These are phyloP conservation scores for Periophthalmus modestus DNA, from an alignment of 2,113 vertebrate genomes.

Conservation along the genomic window DNA sequence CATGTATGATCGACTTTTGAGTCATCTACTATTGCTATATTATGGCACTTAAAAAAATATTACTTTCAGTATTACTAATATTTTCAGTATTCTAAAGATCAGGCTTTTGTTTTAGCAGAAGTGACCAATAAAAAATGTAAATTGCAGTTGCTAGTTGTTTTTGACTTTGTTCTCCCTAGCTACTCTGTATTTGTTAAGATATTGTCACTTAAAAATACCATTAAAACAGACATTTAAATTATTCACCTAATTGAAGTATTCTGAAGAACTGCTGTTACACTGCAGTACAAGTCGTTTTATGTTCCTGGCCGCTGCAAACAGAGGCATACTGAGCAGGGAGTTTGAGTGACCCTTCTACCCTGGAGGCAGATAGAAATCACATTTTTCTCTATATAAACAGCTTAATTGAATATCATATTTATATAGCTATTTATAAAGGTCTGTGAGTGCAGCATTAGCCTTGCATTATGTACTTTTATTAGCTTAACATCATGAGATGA, in stretches of 20 bases:
- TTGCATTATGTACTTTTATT: constrained; percentile 51
- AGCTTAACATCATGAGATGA: constrained; percentile 36
- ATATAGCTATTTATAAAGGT: constrained; percentile 30
- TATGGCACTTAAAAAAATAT: too few species aligned
- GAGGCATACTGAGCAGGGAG: not conserved
- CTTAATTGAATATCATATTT: constrained; percentile 53
- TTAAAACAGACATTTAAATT: not conserved
- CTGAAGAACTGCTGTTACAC: not conserved
- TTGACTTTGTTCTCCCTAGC: too few species aligned
- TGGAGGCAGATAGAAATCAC: constrained; percentile 29
- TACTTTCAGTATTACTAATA: too few species aligned
- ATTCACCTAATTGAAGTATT: not conserved
- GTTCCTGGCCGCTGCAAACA: not conserved
- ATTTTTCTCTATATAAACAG: constrained; percentile 41
- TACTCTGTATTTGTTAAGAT: not conserved
- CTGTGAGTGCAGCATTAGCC: constrained; percentile 40
- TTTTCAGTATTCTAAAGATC: too few species aligned
- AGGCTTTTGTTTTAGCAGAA: too few species aligned
- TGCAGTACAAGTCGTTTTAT: not conserved
- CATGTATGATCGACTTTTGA: too few species aligned
- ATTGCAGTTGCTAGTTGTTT: too few species aligned
- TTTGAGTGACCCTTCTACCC: constrained; percentile 12
- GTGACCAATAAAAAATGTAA: too few species aligned
- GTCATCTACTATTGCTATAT: not conserved
- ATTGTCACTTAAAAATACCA: not conserved